Base-by-base conservation (phyloP, 2,888 invertebrate species). In the Drosophila barbarae region DNA sequence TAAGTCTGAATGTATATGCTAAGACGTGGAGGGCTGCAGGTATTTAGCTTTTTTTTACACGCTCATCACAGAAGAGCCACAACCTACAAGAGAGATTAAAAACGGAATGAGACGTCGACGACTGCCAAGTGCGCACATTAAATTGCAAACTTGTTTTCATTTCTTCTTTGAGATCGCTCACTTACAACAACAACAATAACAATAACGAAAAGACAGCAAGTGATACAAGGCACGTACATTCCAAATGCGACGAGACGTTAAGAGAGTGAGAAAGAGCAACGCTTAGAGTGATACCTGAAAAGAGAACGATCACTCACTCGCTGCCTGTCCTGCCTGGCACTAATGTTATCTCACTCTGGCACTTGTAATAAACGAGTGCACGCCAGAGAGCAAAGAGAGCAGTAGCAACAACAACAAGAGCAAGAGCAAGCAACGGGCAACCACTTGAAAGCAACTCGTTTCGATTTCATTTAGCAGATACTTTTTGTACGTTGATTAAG, bases 371-470 rank as follows among this genome's bases (percentile, higher is more conserved):
- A 75, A 81, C 80, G 84, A 82, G 77, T 85, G 83, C 84, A 82
- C 77, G 74, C 68, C 78, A 71, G 73, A 56, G 65, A 72, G 60
- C 70, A 71, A 65, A 66, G 76, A 73, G 56, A 77, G 64, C 63
- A 61, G 61, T 49, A 67, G 65, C 61, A 55, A 58, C 49, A 68
- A 50, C 70, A 69, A 70, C 67, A 60, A 60, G 26, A 50, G 30
- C 63, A 61, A 50, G 51, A 52, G 23, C 65, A 21, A 53, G 44
- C 57, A 57, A 57, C 50, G 68, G 75, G 70, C 76, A 78, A 81
- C 85, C 79, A 84, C 86, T 82, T 82, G 85, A 83, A 86, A 82
- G 76, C 86, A 86, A 86, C 86, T 87, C 86, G 86, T 85, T 86
- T 86, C 82, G 84, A 87, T 87, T 86, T 84, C 80, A 78, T 83